Conservation (phyloP, 2,888 invertebrate species). For the Epistrophe eligans region DNA sequence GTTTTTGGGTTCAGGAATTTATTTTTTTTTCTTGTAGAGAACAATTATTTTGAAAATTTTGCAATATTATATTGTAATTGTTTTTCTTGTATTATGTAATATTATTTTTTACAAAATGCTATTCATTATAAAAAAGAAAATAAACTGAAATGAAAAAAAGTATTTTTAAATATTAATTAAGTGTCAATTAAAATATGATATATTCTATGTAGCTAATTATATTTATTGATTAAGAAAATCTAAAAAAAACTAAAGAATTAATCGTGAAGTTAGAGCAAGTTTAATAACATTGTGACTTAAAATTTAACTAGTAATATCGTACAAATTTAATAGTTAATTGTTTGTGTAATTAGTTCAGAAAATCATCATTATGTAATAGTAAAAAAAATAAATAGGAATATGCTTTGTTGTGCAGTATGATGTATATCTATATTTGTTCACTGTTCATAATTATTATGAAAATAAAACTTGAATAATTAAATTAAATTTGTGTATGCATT, state of each 20-base stretch:
- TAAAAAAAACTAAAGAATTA: neutral
- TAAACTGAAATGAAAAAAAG: slow-evolving; percentile 11
- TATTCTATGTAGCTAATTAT: slow-evolving; percentile 60
- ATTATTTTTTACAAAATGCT: slow-evolving; percentile 46
- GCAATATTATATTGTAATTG: slow-evolving; percentile 30
- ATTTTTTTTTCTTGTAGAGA: slow-evolving; percentile 49
- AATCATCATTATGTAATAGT: slow-evolving; percentile 1
- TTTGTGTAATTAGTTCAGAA: slow-evolving; percentile 32
- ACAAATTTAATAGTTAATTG: slow-evolving; percentile 26
- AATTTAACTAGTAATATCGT: slow-evolving; percentile 17
- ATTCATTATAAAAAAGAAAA: slow-evolving; percentile 10
- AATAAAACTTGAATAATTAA: slow-evolving; percentile 39
- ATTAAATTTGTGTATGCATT: neutral
- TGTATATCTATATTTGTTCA: slow-evolving; percentile 29
- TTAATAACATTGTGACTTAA: slow-evolving; percentile 20
- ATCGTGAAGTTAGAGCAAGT: slow-evolving; percentile 12
- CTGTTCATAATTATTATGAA: slow-evolving; percentile 46
- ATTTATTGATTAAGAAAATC: slow-evolving; percentile 62
- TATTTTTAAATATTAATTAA: slow-evolving; percentile 50
- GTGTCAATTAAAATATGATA: slow-evolving; percentile 58
- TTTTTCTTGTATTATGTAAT: slow-evolving; percentile 19
- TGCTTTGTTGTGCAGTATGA: slow-evolving; percentile 14
- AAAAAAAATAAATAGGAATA: slow-evolving; percentile 6
- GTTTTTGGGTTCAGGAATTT: slow-evolving; percentile 48
- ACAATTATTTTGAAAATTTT: slow-evolving; percentile 33